Base-by-base conservation (phyloP, 2,888 invertebrate genomes). In the Muschampia staudingeri region DNA sequence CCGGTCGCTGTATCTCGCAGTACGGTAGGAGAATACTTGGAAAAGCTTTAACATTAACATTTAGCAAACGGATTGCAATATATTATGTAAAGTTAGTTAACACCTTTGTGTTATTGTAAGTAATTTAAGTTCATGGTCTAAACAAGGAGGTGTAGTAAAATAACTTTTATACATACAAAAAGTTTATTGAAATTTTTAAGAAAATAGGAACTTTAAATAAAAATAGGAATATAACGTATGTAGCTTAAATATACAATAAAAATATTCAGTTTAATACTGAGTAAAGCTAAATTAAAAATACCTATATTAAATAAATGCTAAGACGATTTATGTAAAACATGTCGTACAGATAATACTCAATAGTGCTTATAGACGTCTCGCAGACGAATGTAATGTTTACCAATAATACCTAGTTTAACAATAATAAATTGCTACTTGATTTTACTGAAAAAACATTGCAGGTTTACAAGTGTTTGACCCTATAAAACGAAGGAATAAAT, bases 191-290 rank as follows among this genome's bases (percentile, higher is more conserved):
- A 56, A 79, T 65, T 65, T 30, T 65, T 11, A 84, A 84, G 76
- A 86, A 78, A 89, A 88, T 91, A 91, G 91, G 91, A 91, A 92
- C 91, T 90, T 86, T 87, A 80, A 81, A 19, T 56, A 56, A 19
- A 8, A 19, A 7, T 80, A 75, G 61, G 61, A 44, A 48, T 44
- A 14, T 6, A 67, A 30, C 44, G 34, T 61, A 34, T 19, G 19
- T 56, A 40, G 16, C 61, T 44, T 6, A 79, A 8, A 37, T 19
- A 73, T 19, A 78, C 61, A 56, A 80, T 79, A 48, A 40, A 65
- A 30, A 70, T 72, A 72, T 72, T 48, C 72, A 72, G 48, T 19
- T 16, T 72, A 72, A 72, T 72, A 72, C 72, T 72, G 72, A 72
- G 72, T 72, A 71, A 71, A 71, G n/a, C 44, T 48, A 48, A 7